These are phyloP conservation scores for Falco concolor DNA, from an alignment of 2,797 vertebrate species.

Conservation along the genomic window DNA sequence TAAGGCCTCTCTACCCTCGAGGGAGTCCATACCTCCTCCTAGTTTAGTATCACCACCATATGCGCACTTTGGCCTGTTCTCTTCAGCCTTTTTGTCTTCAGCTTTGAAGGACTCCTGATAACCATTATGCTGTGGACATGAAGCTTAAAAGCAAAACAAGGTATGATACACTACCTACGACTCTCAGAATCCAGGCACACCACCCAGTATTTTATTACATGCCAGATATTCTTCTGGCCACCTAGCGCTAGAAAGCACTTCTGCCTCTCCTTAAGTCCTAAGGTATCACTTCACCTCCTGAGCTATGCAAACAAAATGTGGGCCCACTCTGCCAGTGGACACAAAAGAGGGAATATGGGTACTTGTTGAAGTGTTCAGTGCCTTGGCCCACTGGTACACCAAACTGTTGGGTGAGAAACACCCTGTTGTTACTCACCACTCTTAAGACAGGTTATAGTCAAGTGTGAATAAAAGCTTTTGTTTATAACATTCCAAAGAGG, in stretches of 20 bases:
- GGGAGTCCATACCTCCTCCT: not conserved
- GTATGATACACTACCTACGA: not conserved
- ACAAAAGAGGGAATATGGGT: not conserved
- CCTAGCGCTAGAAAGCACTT: not conserved
- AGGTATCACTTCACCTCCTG: not conserved
- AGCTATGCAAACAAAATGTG: not conserved
- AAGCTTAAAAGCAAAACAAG: not conserved
- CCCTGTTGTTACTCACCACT: not conserved
- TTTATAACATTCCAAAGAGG: not conserved
- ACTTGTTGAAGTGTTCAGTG: not conserved
- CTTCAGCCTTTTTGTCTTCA: not conserved
- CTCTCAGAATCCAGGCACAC: not conserved
- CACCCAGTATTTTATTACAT: not conserved
- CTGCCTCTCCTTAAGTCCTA: not conserved
- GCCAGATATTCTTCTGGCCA: not conserved
- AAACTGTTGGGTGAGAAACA: not conserved
- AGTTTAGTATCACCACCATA: not conserved
- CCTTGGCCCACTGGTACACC: not conserved
- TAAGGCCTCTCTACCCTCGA: not conserved
- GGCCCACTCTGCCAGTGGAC: not conserved
- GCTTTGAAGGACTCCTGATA: not conserved
- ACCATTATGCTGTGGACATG: not conserved
- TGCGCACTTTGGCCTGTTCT: not conserved
- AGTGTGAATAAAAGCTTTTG: not conserved
- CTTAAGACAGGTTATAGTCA: not conserved